Percentiles rank a stretch among this genome's conserved stretches.
Evolutionary conservation across 2,888 invertebrate genomes (phyloP).

Genomic region (Atrina japonica): DNA sequence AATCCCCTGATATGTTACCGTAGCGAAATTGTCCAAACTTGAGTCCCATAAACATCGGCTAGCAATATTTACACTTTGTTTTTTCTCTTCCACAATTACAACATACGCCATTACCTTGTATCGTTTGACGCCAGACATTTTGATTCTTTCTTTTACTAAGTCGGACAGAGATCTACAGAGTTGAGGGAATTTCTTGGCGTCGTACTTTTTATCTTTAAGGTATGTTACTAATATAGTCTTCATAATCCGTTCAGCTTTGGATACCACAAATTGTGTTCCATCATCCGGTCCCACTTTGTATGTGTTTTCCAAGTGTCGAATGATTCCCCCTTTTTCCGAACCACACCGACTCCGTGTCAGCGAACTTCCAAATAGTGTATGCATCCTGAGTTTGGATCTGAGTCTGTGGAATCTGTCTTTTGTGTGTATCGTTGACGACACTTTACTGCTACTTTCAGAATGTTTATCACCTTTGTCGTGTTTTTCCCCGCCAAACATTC

Average conservation of each 20-base stretch:
- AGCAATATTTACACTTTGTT: slow-evolving; percentile 61
- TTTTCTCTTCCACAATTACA: slow-evolving; percentile 63
- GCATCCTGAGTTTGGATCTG: slow-evolving; percentile 55
- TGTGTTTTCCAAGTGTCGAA: slow-evolving; percentile 62
- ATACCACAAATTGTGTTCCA: slow-evolving; percentile 49
- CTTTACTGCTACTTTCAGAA: slow-evolving; percentile 45
- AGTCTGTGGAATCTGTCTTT: slow-evolving; percentile 48
- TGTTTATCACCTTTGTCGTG: slow-evolving; percentile 23
- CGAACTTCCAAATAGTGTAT: slow-evolving; percentile 53
- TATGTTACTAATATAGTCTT: slow-evolving; percentile 58
- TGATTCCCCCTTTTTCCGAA: slow-evolving; percentile 49
- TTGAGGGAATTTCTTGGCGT: slow-evolving; percentile 63
- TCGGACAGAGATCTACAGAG: slow-evolving; percentile 68
- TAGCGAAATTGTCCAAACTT: slow-evolving; percentile 65
- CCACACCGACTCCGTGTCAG: slow-evolving; percentile 50
- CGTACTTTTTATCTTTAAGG: slow-evolving; percentile 64
- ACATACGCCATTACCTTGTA: slow-evolving; percentile 69
- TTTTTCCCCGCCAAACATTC: slow-evolving; percentile 7
- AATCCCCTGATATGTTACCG: slow-evolving; percentile 59
- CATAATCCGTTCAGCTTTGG: slow-evolving; percentile 65
- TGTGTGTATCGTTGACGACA: slow-evolving; percentile 34
- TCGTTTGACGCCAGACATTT: slow-evolving; percentile 59
- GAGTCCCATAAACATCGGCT: slow-evolving; percentile 70
- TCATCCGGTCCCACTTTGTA: slow-evolving; percentile 62
- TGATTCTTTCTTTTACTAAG: slow-evolving; percentile 68